Evolutionary conservation across 2,113 vertebrate genomes (phyloP).

Genomic region (Lophius piscatorius): DNA sequence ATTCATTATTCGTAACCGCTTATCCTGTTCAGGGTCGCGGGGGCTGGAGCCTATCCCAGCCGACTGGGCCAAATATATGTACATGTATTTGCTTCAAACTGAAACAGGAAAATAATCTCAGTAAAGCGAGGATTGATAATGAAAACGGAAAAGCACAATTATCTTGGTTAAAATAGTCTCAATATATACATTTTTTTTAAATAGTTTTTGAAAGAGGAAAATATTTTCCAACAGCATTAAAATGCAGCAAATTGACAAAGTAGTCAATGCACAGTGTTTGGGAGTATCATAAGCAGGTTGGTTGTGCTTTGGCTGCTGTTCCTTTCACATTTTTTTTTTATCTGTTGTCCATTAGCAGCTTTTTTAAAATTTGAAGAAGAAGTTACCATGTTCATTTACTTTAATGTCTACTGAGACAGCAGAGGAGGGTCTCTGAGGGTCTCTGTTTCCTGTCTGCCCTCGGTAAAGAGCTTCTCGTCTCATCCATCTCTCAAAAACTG

Average conservation of each 20-base stretch:
- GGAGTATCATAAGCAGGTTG: too few relatives aligned
- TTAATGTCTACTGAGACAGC: too few relatives aligned
- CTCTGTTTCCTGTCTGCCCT: background rate
- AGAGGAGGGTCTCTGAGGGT: background rate
- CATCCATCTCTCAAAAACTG: background rate
- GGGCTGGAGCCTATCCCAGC: too few relatives aligned
- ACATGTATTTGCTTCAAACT: too few relatives aligned
- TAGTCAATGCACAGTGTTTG: background rate
- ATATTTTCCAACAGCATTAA: background rate
- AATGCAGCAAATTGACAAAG: background rate
- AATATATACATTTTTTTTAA: background rate
- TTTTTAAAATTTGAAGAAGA: background rate
- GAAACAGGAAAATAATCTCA: too few relatives aligned
- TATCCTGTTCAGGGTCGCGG: too few relatives aligned
- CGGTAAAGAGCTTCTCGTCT: too few relatives aligned
- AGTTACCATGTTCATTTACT: too few relatives aligned
- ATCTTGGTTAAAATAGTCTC: background rate
- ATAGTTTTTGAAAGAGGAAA: background rate
- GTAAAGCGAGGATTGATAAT: too few relatives aligned
- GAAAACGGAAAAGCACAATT: too few relatives aligned
- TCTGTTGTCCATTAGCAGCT: conserved; percentile 2
- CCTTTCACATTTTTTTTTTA: background rate
- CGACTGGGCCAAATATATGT: too few relatives aligned
- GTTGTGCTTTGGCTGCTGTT: background rate
- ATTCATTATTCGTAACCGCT: too few relatives aligned